phyloP scores from a whole-genome alignment of 2,888 invertebrate genomes.

The Lycaena phlaeas region DNA sequence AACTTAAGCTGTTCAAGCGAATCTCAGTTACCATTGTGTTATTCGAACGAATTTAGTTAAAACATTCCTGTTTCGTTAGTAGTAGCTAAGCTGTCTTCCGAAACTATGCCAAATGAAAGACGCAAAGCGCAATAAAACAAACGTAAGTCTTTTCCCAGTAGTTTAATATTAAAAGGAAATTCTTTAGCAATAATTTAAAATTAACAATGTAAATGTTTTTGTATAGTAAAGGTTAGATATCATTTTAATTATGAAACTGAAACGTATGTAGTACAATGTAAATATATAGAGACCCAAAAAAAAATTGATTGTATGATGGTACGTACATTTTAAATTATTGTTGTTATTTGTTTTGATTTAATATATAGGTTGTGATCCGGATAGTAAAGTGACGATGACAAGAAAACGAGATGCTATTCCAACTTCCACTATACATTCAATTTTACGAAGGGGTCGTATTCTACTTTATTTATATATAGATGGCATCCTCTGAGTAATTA shows the following conservation, averaged over 20 bases:
- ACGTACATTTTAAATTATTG: constrained; percentile 33
- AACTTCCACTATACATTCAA: background rate
- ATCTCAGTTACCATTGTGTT: constrained; percentile 66
- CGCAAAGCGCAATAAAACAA: constrained; percentile 66
- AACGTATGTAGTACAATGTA: constrained; percentile 15
- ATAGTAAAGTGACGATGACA: background rate
- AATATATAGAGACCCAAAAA: constrained; percentile 37
- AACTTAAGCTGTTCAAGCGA: constrained; percentile 48
- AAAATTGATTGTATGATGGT: constrained; percentile 27
- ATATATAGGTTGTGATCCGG: constrained; percentile 12
- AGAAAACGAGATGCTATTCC: background rate
- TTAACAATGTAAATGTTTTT: constrained; percentile 68
- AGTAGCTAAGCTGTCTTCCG: constrained; percentile 72
- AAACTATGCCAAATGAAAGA: constrained; percentile 70
- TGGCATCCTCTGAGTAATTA: background rate
- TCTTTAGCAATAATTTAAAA: constrained; percentile 69
- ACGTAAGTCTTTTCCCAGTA: constrained; percentile 54
- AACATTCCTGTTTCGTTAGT: constrained; percentile 70
- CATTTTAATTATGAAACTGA: constrained; percentile 45
- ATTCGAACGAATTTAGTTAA: constrained; percentile 69
- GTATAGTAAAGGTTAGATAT: constrained; percentile 59
- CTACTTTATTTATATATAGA: background rate
- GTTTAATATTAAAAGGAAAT: constrained; percentile 64
- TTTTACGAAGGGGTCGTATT: background rate
- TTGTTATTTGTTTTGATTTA: constrained; percentile 19